These are phyloP conservation scores for Nebria brevicollis DNA, from an alignment of 2,888 invertebrate species.

Conservation along the genomic window DNA sequence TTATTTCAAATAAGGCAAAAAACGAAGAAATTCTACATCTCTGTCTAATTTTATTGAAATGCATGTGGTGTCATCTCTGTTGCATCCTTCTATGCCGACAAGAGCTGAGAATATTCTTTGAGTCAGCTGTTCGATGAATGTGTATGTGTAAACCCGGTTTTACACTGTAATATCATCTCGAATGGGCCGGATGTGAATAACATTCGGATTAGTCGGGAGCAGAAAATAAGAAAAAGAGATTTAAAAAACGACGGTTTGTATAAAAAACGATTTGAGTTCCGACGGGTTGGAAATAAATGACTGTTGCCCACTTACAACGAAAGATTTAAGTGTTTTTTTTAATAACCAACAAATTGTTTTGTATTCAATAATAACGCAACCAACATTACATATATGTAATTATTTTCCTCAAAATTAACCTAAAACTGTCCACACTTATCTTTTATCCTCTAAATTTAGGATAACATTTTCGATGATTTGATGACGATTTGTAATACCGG, in stretches of 20 bases:
- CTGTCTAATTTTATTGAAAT: constrained; percentile 22
- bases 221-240: neutral
- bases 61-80: constrained; percentile 34
- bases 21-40: constrained; percentile 18
- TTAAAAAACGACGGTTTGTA: neutral
- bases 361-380: neutral
- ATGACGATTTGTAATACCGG: no score
- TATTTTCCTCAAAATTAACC: no score
- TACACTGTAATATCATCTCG: constrained; percentile 22
- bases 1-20: neutral
- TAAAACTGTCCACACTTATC: no score
- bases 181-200: constrained; percentile 36
- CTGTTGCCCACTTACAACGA: neutral
- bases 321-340: neutral
- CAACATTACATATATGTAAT: neutral
- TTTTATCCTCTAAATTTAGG: no score
- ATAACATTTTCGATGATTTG: no score
- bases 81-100: constrained; percentile 36
- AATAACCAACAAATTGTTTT: neutral
- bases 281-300: neutral
- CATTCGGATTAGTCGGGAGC: constrained; percentile 28
- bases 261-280: neutral
- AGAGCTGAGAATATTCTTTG: constrained; percentile 23
- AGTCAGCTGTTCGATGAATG: constrained; percentile 35
- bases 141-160: constrained; percentile 31